Evolutionary conservation across 2,888 invertebrate genomes (phyloP).

Genomic region (Megamerina dolium): DNA sequence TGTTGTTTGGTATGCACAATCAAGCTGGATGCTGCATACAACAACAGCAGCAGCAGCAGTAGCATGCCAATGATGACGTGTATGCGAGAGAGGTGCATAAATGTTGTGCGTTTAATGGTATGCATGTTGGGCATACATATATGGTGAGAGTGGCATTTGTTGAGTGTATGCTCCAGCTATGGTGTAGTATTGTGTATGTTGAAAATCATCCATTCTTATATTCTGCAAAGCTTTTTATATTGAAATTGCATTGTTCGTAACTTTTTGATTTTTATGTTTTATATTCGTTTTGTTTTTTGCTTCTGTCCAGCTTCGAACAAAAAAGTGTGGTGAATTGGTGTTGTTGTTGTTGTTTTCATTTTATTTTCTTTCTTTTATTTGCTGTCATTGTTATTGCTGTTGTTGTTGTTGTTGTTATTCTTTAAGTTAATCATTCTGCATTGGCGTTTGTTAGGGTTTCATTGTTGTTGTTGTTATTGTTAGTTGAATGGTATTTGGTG

Average conservation of each 20-base stretch:
- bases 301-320: too few relatives aligned
- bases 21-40: constrained; percentile 20
- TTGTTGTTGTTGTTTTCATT: too few relatives aligned
- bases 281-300: too few relatives aligned
- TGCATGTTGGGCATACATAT: too few relatives aligned
- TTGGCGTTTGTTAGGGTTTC: too few relatives aligned
- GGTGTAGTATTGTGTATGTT: too few relatives aligned
- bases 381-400: constrained; percentile 2
- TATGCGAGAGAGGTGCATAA: constrained; percentile 1
- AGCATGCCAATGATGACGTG: not conserved
- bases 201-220: constrained; percentile 23
- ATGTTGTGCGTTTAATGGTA: constrained; percentile 7
- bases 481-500: constrained; percentile 8
- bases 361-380: too few relatives aligned
- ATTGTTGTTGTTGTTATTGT: too few relatives aligned
- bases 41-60: not conserved
- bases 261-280: too few relatives aligned
- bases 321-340: constrained; percentile 4
- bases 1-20: constrained; percentile 23
- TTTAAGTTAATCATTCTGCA: constrained; percentile 10
- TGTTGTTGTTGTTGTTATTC: constrained; percentile 2
- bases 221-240: not conserved
- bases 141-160: too few relatives aligned
- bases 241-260: too few relatives aligned
- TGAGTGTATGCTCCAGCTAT: too few relatives aligned